These are phyloP conservation scores for Agonopterix heracliana DNA, from an alignment of 2,888 invertebrate species.

Conservation along the genomic window DNA sequence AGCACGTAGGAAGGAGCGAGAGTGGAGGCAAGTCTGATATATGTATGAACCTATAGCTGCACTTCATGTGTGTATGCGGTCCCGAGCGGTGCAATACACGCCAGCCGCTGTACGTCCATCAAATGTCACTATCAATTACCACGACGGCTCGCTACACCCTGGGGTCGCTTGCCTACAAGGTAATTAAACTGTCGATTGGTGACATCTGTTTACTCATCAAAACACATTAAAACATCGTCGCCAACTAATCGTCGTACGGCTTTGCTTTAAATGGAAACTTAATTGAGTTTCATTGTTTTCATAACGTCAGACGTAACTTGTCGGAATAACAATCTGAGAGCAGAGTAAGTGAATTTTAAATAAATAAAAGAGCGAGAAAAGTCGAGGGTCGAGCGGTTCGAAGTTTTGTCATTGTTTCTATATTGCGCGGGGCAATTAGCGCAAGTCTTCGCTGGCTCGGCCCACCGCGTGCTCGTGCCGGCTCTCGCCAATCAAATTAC, in stretches of 20 bases:
- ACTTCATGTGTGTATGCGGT: constrained; percentile 15
- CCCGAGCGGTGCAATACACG: constrained; percentile 52
- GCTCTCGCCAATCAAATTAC: constrained; percentile 64
- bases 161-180: constrained; percentile 30
- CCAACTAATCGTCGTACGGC: constrained; percentile 25
- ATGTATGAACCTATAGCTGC: neutral
- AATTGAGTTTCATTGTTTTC: constrained; percentile 61
- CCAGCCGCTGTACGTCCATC: constrained; percentile 58
- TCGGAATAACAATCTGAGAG: constrained; percentile 65
- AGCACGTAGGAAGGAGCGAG: constrained; percentile 1
- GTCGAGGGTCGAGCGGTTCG: constrained; percentile 49
- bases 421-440: constrained; percentile 73
- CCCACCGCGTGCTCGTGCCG: constrained; percentile 21
- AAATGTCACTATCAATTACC: constrained; percentile 72
- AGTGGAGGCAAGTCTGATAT: neutral
- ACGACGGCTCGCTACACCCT: constrained; percentile 32
- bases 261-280: constrained; percentile 42
- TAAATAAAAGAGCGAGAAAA: constrained; percentile 67
- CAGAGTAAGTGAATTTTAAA: constrained; percentile 71
- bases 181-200: constrained; percentile 48
- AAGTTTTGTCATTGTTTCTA: constrained; percentile 74
- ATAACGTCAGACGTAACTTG: constrained; percentile 51
- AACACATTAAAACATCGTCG: constrained; percentile 9
- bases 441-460: constrained; percentile 41
- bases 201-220: constrained; percentile 17